A percentile compares a stretch with the other conserved stretches of the same genome.
phyloP scores from a whole-genome alignment of 1,140 invertebrate genomes.

The Papilio polyxenes region DNA sequence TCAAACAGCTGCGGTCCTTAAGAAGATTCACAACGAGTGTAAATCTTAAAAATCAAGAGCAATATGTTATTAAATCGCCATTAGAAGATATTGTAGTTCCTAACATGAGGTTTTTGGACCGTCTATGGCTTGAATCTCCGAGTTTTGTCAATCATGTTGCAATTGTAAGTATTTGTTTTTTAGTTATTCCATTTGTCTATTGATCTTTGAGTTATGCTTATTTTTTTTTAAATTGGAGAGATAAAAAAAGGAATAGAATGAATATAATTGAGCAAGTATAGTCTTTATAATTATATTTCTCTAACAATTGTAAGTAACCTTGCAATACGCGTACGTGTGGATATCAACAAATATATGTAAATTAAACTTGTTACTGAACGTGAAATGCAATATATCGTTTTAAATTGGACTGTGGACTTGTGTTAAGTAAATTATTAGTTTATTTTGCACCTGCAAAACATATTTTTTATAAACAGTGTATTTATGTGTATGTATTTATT shows the following conservation, averaged over 20 bases:
- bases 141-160: constrained; percentile 62
- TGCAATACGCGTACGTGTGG: not conserved
- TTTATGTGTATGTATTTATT: not conserved
- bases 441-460: not conserved
- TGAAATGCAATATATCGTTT: constrained; percentile 8
- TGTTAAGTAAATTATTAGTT: not conserved
- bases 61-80: constrained; percentile 63
- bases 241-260: not conserved
- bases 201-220: not conserved
- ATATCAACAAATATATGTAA: not conserved
- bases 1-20: constrained; percentile 62
- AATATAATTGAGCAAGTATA: not conserved
- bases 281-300: not conserved
- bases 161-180: constrained; percentile 60
- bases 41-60: constrained; percentile 53
- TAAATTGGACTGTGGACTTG: constrained; percentile 7
- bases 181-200: constrained; percentile 10
- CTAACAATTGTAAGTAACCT: not conserved
- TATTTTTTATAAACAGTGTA: not conserved
- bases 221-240: not conserved
- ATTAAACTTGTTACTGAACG: not conserved
- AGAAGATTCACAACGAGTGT: constrained; percentile 57
- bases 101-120: constrained; percentile 62
- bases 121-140: constrained; percentile 55
- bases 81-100: constrained; percentile 63